A percentile compares a stretch with the other conserved stretches of the same genome.
These are phyloP conservation scores for Psylliodes chrysocephalus DNA, from an alignment of 2,888 invertebrate genomes.

Conservation along the genomic window DNA sequence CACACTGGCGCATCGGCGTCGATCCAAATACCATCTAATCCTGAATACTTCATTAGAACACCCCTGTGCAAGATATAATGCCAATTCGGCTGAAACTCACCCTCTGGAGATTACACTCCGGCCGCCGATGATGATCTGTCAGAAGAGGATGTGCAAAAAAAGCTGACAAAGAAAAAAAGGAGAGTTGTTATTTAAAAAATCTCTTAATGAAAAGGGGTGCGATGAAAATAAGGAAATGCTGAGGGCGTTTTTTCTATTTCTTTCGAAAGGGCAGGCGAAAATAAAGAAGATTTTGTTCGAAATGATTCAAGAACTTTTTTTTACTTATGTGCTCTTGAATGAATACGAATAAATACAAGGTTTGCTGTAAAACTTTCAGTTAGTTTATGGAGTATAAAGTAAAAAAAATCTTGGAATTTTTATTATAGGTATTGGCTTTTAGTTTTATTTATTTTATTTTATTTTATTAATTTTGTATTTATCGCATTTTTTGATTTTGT, in stretches of 20 bases:
- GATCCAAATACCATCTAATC: constrained; percentile 37
- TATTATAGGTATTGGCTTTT: no score
- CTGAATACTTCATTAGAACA: constrained; percentile 38
- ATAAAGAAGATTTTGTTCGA: not conserved
- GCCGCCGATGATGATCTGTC: not conserved
- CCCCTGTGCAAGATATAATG: constrained; percentile 33
- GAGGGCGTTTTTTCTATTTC: not conserved
- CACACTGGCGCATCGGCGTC: constrained; percentile 6
- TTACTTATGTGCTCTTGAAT: no score
- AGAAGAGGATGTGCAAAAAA: not conserved
- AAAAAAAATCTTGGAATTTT: no score
- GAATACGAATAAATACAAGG: no score
- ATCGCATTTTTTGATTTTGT: no score
- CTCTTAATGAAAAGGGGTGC: constrained; percentile 1
- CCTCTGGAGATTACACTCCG: constrained; percentile 16
- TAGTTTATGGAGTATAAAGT: no score
- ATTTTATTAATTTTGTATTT: no score
- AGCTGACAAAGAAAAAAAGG: constrained; percentile 2
- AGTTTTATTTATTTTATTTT: no score
- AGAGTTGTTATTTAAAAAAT: not conserved
- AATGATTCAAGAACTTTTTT: no score
- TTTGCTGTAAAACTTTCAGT: no score
- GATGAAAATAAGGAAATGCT: not conserved
- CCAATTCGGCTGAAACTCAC: constrained; percentile 22
- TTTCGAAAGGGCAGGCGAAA: not conserved